Base-by-base conservation (phyloP, 2,888 invertebrate species). In the Eristalis tenax region DNA sequence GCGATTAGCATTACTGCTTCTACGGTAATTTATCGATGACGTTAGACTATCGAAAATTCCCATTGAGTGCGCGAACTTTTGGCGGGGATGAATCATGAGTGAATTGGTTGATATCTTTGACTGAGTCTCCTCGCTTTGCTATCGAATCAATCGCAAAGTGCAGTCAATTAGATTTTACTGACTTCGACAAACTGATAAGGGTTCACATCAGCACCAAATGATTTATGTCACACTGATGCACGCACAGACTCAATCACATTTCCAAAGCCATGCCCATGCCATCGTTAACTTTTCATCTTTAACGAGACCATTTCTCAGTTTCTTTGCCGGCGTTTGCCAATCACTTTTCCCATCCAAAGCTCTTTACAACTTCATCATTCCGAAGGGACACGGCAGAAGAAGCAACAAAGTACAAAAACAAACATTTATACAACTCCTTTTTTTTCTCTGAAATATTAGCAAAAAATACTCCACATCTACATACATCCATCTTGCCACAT, bases 381-480 rank as follows among this genome's bases (percentile, higher is more conserved):
- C 50, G 8, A n/a, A 18, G 18, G 18, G 6, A n/a, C 28, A 4
- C 28, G 4, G 28, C 28, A n/a, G 18, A 18, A 8, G 18, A 8
- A 50, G 66, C 40, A 74, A 18, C 35, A 23, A 23, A 74, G 8
- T 8, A 61, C 28, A 65, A 57, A 70, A 68, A 74, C 65, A 50
- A 50, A 50, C 50, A 18, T 18, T 18, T 18, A 50, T 6, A 50
- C 50, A 50, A 50, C 50, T 50, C 18, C 50, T 68, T 69, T 57
- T 56, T 66, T 43, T 63, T 76, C 40, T 15, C 18, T 73, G 50
- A 78, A 83, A 78, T 83, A 83, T 87, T 87, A 79, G 86, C 83
- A 83, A 75, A 40, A 74, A 63, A 66, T 50, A 78, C 77, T 61
- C 64, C 13, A 61, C 22, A 66, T 40, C 73, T 56, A 57, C 40